Evolutionary conservation across 2,797 vertebrate species (phyloP).

Genomic region (Chiloscyllium punctatum): DNA sequence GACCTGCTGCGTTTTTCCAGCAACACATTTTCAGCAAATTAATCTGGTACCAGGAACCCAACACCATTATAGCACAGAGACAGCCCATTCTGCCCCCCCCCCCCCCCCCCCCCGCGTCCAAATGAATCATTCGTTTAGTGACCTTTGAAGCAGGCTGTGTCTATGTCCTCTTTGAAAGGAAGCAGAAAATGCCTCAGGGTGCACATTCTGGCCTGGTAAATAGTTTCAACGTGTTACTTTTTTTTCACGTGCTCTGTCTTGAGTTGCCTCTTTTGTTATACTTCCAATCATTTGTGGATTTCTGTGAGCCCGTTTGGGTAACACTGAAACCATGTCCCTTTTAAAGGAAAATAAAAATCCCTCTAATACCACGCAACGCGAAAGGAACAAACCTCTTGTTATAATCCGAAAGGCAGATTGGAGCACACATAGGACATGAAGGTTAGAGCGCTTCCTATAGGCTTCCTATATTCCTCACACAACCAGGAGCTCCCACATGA

Average conservation of each 20-base stretch:
- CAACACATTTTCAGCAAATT: no score
- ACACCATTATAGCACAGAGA: no score
- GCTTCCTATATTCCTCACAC: background rate
- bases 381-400: background rate
- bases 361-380: background rate
- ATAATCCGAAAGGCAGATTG: background rate
- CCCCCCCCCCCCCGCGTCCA: no score
- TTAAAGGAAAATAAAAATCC: background rate
- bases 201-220: background rate
- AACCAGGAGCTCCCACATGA: background rate
- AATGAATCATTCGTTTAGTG: no score
- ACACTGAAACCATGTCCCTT: background rate
- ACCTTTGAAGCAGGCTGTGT: background rate
- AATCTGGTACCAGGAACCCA: background rate
- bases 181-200: background rate
- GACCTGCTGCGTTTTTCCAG: no score
- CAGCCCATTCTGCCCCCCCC: no score
- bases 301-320: background rate
- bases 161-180: background rate
- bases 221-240: background rate
- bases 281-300: background rate
- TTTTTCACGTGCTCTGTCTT: background rate
- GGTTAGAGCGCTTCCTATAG: background rate
- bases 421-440: background rate
- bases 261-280: background rate